Percentiles rank a stretch among this genome's conserved stretches.
phyloP scores from a whole-genome alignment of 1,140 invertebrate species.

The Argopecten irradians region DNA sequence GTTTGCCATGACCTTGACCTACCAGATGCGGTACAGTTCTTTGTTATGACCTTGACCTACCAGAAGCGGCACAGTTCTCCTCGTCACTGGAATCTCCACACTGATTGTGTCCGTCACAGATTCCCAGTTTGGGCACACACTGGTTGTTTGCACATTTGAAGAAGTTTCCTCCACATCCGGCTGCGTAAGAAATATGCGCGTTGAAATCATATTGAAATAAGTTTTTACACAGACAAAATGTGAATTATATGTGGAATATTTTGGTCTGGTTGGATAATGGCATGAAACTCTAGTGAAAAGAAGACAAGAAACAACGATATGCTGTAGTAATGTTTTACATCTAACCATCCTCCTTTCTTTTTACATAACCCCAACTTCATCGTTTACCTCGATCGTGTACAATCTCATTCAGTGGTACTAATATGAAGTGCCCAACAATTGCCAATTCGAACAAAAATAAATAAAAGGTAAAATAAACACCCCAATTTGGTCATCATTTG shows the following conservation, averaged over 20 bases:
- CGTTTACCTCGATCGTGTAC: too few species aligned
- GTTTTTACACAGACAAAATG: not conserved
- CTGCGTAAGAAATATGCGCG: not conserved
- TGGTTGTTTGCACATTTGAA: slow-evolving; percentile 44
- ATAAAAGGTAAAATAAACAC: too few species aligned
- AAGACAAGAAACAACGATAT: too few species aligned
- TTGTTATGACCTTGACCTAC: not conserved
- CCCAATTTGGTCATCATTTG: too few species aligned
- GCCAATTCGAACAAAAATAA: too few species aligned
- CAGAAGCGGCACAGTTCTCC: not conserved
- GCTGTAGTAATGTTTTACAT: too few species aligned
- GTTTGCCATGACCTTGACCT: too few species aligned
- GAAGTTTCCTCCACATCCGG: slow-evolving; percentile 37
- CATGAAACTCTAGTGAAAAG: not conserved
- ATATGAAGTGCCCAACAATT: too few species aligned
- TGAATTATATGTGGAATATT: not conserved
- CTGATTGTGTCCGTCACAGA: slow-evolving; percentile 47
- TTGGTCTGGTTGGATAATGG: not conserved
- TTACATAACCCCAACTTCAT: too few species aligned
- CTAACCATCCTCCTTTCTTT: too few species aligned
- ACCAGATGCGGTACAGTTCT: too few species aligned
- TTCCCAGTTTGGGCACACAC: slow-evolving; percentile 38
- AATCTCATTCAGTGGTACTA: too few species aligned
- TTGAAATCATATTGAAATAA: not conserved
- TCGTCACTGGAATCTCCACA: slow-evolving; percentile 47